phyloP scores from a whole-genome alignment of 2,797 vertebrate species.

The Enteromius treurensis region DNA sequence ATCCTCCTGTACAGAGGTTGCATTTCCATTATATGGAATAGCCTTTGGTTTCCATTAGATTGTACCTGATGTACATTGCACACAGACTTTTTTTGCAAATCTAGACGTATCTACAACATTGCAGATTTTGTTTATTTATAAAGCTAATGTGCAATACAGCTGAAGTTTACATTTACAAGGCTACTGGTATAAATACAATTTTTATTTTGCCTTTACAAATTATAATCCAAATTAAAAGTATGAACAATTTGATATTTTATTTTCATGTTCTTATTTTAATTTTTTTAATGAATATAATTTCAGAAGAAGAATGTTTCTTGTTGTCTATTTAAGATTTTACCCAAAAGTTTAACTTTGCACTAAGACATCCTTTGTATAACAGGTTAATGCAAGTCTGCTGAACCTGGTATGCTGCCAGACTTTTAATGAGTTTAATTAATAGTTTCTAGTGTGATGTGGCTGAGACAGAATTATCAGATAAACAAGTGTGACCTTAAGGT shows the following conservation, averaged over 20 bases:
- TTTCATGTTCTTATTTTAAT: neutral
- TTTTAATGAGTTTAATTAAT: constrained; percentile 35
- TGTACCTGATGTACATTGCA: neutral
- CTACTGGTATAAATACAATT: neutral
- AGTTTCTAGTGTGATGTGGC: neutral
- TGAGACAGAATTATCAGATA: constrained; percentile 28
- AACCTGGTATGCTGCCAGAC: constrained; percentile 9
- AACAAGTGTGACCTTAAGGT: constrained; percentile 34
- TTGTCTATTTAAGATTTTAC: neutral
- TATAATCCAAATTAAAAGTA: neutral
- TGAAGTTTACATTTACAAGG: neutral
- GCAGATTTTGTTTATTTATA: neutral
- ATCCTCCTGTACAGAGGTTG: neutral
- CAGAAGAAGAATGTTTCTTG: neutral
- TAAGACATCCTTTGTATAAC: neutral
- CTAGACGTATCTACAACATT: neutral
- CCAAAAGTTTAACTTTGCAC: neutral
- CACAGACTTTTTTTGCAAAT: neutral
- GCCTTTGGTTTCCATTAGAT: neutral
- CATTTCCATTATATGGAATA: neutral
- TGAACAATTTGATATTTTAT: neutral
- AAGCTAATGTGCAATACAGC: neutral
- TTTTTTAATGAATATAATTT: neutral
- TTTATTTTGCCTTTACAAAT: neutral
- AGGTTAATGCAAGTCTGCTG: neutral